Evolutionary conservation across 2,113 vertebrate species (phyloP).

Genomic region (Mastomys coucha): DNA sequence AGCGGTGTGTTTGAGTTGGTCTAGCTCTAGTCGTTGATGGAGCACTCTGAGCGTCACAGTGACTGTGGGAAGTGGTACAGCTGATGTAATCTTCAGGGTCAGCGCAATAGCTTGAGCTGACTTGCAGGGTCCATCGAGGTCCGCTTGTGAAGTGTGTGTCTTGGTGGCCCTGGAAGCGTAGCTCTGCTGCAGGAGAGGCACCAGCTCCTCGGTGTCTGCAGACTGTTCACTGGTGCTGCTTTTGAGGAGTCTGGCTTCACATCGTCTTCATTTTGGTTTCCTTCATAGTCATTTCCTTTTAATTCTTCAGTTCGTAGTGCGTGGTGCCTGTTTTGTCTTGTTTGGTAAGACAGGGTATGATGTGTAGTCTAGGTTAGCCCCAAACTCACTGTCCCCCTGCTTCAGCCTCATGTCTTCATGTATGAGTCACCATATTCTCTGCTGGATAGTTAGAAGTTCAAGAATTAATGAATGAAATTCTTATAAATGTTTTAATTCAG

Average conservation of each 20-base stretch:
- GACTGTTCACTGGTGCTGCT: not conserved
- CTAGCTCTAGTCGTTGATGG: not conserved
- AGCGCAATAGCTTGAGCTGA: not conserved
- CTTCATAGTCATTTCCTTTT: not conserved
- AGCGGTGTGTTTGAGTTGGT: not conserved
- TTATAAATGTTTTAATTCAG: conserved; percentile 23
- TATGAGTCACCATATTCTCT: not conserved
- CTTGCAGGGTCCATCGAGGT: not conserved
- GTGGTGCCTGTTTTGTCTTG: not conserved
- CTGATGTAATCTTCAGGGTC: not conserved
- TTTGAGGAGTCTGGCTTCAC: not conserved
- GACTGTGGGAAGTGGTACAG: not conserved
- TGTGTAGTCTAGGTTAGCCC: not conserved
- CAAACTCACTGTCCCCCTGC: not conserved
- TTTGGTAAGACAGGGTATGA: not conserved
- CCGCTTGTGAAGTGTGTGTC: not conserved
- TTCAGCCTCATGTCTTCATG: not conserved
- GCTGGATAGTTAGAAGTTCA: conserved; percentile 24
- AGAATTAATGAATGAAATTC: conserved; percentile 14
- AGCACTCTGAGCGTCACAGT: not conserved
- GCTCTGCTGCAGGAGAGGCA: not conserved
- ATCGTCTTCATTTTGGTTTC: not conserved
- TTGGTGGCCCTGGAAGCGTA: not conserved
- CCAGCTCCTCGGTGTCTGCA: not conserved
- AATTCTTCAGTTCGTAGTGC: not conserved